Base-by-base conservation (phyloP, 2,888 invertebrate species). In the Cerceris rybyensis region DNA sequence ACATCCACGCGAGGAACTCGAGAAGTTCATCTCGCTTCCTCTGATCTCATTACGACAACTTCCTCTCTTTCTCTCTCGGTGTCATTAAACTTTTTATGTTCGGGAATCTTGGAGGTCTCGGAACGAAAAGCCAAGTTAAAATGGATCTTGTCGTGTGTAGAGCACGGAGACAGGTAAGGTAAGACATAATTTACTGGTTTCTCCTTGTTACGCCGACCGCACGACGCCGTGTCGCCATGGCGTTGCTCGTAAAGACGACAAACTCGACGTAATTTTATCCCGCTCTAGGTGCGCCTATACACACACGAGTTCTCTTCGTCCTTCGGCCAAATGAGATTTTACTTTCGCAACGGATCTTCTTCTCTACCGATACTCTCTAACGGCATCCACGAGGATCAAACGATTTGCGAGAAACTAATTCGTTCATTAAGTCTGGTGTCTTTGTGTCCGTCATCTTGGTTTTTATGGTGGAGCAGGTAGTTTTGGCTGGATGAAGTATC, bases 231-330 rank as follows among this genome's bases (percentile, higher is more conserved):
- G 83, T 85, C 86, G 79, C 59, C 80, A 52, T 61, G 78, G 63
- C 74, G 79, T 75, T 60, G 68, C 88, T 87, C 87, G 89, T 89
- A 88, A 88, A 89, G 84, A 85, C 88, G 79, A 84, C 86, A 86
- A 87, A 88, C 88, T 84, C 86, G 80, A 83, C 79, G 89, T 87
- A 89, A 89, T 89, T 89, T 88, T 86, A 87, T 88, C 87, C 80
- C 83, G 76, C 28, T 66, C 75, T 65, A 65, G 84, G 63, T 65
- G 78, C 74, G 72, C 52, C 65, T 64, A 58, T 71, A 76, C 68
- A 75, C 58, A 61, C 70, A 28, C 54, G 6, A 57, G 41, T 42
- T 60, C 61, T 52, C 75, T 74, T 70, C 78, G 75, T 78, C 81
- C 87, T 86, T 85, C 84, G 85, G 68, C 81, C 81, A 88, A 88